phyloP scores from a whole-genome alignment of 2,113 vertebrate species.

The Poecilia latipinna region DNA sequence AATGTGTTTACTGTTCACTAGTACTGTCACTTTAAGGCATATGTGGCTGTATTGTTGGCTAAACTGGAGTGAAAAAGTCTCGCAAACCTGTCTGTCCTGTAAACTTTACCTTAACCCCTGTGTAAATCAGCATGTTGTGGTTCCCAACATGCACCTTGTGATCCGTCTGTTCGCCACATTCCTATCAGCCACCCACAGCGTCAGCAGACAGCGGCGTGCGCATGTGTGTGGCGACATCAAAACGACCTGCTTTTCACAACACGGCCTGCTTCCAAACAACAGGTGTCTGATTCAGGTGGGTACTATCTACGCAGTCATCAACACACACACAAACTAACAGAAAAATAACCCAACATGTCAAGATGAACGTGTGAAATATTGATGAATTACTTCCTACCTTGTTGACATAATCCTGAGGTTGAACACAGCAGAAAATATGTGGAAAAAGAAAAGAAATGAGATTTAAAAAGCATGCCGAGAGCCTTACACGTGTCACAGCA shows the following conservation, averaged over 20 bases:
- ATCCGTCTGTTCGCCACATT: conserved; percentile 18
- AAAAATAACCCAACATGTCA: not conserved
- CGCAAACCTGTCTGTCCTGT: not conserved
- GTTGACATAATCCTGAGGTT: conserved; percentile 64
- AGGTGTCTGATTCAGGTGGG: conserved; percentile 48
- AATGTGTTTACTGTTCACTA: not conserved
- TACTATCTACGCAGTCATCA: not conserved
- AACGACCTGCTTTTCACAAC: conserved; percentile 34
- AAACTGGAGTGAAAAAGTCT: not conserved
- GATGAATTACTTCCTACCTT: conserved; percentile 47
- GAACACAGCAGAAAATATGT: not conserved
- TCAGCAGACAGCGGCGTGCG: conserved; percentile 13
- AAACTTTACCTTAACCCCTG: conserved; percentile 5
- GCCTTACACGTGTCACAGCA: not conserved
- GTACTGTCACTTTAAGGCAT: not conserved
- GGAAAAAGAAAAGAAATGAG: conserved; percentile 21
- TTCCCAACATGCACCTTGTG: conserved; percentile 50
- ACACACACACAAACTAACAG: not conserved
- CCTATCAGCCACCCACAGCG: conserved; percentile 59
- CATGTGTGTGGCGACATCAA: conserved; percentile 45
- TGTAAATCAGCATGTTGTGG: conserved; percentile 26
- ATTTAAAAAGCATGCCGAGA: not conserved
- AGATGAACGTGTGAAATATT: not conserved
- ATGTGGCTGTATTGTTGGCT: no score
- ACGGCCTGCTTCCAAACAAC: conserved; percentile 44